phyloP scores from a whole-genome alignment of 2,113 vertebrate genomes.

The Glareola pratincola region DNA sequence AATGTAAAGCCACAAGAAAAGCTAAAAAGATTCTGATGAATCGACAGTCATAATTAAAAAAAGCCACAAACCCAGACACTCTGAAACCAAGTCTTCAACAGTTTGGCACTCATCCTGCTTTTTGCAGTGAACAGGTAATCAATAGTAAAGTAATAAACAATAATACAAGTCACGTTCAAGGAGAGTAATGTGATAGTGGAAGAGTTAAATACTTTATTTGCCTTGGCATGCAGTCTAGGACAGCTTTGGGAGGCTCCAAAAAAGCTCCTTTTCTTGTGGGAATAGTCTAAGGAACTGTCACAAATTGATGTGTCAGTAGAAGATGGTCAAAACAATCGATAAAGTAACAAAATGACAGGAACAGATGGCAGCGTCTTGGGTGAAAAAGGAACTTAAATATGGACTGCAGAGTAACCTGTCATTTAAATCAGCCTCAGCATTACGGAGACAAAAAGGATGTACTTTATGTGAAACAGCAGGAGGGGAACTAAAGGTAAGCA shows the following conservation, averaged over 20 bases:
- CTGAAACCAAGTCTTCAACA: neutral
- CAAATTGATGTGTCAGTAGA: neutral
- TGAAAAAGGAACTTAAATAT: neutral
- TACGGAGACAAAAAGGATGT: fast-evolving
- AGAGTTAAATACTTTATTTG: neutral
- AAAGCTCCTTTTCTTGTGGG: neutral
- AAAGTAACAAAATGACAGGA: neutral
- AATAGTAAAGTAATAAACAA: neutral
- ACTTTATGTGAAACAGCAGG: neutral
- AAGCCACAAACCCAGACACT: neutral
- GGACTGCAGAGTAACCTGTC: neutral
- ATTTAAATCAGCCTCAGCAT: neutral
- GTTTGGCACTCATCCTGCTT: neutral
- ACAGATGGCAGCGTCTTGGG: neutral
- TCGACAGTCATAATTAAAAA: neutral
- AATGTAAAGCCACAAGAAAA: neutral
- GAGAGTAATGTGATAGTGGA: neutral
- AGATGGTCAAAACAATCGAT: neutral
- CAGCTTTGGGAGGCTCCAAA: neutral
- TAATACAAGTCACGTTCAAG: neutral
- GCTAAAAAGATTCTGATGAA: neutral
- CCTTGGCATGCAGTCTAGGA: neutral
- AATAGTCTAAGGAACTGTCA: neutral
- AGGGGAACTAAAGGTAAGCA: neutral
- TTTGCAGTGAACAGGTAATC: neutral